phyloP scores from a whole-genome alignment of 2,888 invertebrate genomes.

The Meghimatium bilineatum region DNA sequence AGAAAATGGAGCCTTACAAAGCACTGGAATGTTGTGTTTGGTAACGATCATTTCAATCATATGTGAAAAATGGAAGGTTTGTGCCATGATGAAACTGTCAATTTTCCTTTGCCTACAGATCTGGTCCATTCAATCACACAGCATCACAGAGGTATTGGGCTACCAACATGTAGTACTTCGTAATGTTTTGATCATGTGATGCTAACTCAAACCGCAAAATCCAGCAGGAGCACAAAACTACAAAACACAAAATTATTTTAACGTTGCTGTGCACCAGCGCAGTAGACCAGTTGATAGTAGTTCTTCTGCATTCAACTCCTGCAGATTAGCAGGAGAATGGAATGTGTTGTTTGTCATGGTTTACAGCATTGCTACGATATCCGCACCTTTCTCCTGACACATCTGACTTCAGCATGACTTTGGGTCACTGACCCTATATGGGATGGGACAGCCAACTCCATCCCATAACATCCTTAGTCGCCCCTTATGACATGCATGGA shows the following conservation, averaged over 20 bases:
- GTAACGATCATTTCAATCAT: neutral
- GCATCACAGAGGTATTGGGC: neutral
- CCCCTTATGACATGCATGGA: too few relatives aligned
- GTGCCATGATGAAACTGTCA: slow-evolving; percentile 1
- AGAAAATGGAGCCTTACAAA: neutral
- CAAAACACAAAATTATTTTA: neutral
- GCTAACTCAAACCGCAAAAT: neutral
- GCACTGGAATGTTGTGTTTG: neutral
- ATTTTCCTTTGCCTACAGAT: neutral
- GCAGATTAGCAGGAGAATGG: too few relatives aligned
- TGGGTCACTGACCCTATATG: too few relatives aligned
- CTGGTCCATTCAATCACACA: neutral
- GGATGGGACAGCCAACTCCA: too few relatives aligned
- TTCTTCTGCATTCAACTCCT: too few relatives aligned
- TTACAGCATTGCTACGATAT: too few relatives aligned
- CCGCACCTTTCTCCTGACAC: too few relatives aligned
- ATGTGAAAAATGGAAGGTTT: neutral
- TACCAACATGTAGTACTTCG: neutral
- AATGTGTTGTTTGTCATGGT: too few relatives aligned
- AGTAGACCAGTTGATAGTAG: neutral
- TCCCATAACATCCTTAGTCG: too few relatives aligned
- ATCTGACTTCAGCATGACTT: too few relatives aligned
- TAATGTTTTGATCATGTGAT: neutral
- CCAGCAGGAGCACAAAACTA: neutral
- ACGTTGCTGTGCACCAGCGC: neutral